A percentile compares a stretch with the other conserved stretches of the same genome.
Evolutionary conservation across 2,113 vertebrate species (phyloP).

Genomic region (Muntiacus muntjak): DNA sequence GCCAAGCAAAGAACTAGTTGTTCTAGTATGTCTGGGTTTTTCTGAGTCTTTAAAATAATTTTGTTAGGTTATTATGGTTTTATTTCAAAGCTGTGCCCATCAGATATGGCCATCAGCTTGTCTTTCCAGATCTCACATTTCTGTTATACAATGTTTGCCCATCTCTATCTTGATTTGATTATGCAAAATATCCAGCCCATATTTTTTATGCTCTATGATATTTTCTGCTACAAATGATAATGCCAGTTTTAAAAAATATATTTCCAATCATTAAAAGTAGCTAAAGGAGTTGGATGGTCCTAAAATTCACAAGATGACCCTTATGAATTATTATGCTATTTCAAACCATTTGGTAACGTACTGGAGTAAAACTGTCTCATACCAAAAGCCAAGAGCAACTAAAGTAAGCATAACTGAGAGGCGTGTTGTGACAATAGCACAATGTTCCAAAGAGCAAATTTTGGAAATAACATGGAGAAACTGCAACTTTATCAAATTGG

Average conservation of each 20-base stretch:
- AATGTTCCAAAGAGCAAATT: conserved; percentile 70
- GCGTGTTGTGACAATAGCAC: conserved; percentile 74
- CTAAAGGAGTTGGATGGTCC: conserved; percentile 73
- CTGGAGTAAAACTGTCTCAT: conserved; percentile 68
- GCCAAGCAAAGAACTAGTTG: conserved; percentile 39
- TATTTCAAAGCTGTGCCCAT: conserved; percentile 22
- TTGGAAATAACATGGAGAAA: conserved; percentile 62
- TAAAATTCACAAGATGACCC: conserved; percentile 79
- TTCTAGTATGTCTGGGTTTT: conserved; percentile 36
- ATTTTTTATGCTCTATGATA: conserved; percentile 73
- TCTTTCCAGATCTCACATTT: background rate
- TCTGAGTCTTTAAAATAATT: conserved; percentile 62
- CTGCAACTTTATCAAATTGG: conserved; percentile 66
- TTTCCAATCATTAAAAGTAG: conserved; percentile 78
- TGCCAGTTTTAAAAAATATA: conserved; percentile 80
- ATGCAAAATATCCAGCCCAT: background rate
- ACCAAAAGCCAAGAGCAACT: conserved; percentile 77
- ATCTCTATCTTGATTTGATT: conserved; percentile 52
- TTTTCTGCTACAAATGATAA: conserved; percentile 73
- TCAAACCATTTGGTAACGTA: conserved; percentile 75
- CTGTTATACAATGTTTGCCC: background rate
- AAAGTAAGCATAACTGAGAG: conserved; percentile 75
- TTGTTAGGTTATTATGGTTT: background rate
- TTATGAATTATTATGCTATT: conserved; percentile 75
- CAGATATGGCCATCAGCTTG: background rate